Percentiles rank a stretch among this genome's conserved stretches.
phyloP scores from a whole-genome alignment of 2,797 vertebrate species.

The Apodemus agrarius region DNA sequence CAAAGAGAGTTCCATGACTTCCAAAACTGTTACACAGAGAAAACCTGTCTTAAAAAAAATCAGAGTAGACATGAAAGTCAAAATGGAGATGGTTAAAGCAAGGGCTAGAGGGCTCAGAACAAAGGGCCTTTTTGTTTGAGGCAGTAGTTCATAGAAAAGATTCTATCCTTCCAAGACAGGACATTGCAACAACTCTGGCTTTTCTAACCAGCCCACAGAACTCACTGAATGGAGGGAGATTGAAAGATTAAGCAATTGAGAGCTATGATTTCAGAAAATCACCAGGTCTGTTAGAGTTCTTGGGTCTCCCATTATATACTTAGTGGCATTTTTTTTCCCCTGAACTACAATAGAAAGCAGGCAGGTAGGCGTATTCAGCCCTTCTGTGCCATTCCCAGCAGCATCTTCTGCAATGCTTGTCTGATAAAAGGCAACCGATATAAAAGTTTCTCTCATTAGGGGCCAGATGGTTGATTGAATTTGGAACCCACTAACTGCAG shows the following conservation, averaged over 20 bases:
- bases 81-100: background rate
- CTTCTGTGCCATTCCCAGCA: background rate
- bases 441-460: background rate
- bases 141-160: slow-evolving; percentile 2
- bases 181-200: background rate
- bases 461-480: background rate
- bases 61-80: background rate
- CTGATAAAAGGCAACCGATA: background rate
- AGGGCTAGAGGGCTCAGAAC: background rate
- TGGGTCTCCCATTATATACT: background rate
- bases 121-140: background rate
- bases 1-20: background rate
- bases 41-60: background rate
- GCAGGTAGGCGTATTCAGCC: background rate
- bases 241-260: slow-evolving; percentile 48
- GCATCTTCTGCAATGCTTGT: background rate
- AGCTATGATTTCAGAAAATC: slow-evolving; percentile 44
- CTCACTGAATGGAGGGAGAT: slow-evolving; percentile 43
- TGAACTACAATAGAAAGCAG: background rate
- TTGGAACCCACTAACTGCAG: background rate
- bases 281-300: background rate
- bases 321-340: background rate
- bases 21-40: background rate
- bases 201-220: slow-evolving; percentile 31
- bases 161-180: background rate